Evolutionary conservation across 2,888 invertebrate species (phyloP).

Genomic region (Danaus chrysippus): DNA sequence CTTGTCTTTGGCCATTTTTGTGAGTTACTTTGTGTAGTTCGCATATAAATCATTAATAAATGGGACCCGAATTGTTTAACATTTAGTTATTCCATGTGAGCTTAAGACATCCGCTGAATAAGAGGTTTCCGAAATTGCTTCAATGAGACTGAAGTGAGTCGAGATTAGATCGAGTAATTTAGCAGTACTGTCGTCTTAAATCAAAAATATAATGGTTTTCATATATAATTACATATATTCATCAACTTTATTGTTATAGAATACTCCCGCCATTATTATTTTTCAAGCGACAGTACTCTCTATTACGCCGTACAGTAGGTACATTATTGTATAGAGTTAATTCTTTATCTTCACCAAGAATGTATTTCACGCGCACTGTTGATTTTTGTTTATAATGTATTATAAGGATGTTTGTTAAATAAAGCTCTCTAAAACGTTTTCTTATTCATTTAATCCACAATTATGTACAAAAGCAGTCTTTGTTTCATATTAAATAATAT

Average conservation of each 20-base stretch:
- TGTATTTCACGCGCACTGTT: conserved; percentile 60
- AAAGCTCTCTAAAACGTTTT: conserved; percentile 52
- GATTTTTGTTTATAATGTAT: conserved; percentile 48
- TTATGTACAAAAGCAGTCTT: conserved; percentile 54
- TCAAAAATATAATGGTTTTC: not conserved
- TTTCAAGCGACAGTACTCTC: too few relatives aligned
- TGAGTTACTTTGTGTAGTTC: too few relatives aligned
- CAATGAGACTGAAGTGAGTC: conserved; percentile 51
- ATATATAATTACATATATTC: too few relatives aligned
- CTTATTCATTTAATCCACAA: conserved; percentile 48
- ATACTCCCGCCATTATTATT: too few relatives aligned
- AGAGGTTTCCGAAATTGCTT: conserved; percentile 39
- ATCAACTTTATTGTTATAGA: too few relatives aligned
- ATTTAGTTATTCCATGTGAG: conserved; percentile 3
- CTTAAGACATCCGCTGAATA: not conserved
- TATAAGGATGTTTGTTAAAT: conserved; percentile 65
- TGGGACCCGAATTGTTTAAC: conserved; percentile 34
- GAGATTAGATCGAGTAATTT: conserved; percentile 25
- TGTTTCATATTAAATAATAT: conserved; percentile 15
- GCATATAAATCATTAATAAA: conserved; percentile 5
- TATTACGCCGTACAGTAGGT: not conserved
- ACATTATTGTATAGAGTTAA: conserved; percentile 10
- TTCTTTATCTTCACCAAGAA: conserved; percentile 44
- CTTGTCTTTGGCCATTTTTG: too few relatives aligned
- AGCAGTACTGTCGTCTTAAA: conserved; percentile 21